phyloP scores from a whole-genome alignment of 2,888 invertebrate species.

The Drosophila gaucha region DNA sequence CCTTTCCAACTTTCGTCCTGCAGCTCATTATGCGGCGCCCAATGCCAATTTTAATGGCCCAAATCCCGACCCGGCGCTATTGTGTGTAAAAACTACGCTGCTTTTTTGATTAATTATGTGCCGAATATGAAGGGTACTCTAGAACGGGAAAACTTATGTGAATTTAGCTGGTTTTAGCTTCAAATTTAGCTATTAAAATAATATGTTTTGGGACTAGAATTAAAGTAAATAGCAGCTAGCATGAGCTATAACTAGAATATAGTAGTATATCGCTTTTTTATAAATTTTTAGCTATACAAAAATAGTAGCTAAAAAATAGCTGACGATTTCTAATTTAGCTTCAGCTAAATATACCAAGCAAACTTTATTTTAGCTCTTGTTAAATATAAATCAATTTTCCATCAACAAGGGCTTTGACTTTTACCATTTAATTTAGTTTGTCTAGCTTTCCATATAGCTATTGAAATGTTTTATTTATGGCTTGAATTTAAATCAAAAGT shows the following conservation, averaged over 20 bases:
- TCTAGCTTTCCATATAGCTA: too few species aligned
- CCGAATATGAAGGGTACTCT: constrained; percentile 51
- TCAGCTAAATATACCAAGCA: not conserved
- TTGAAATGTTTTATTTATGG: too few species aligned
- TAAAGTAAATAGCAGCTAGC: too few species aligned
- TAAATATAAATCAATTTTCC: not conserved
- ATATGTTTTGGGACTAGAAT: too few species aligned
- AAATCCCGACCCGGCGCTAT: constrained; percentile 57
- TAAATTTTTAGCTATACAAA: not conserved
- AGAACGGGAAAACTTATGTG: not conserved
- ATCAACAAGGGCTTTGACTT: too few species aligned
- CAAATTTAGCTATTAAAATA: not conserved
- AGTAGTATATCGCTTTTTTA: not conserved
- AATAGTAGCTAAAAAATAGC: not conserved
- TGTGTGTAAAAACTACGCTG: constrained; percentile 47
- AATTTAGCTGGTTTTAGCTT: constrained; percentile 1
- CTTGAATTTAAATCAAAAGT: too few species aligned
- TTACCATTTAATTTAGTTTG: too few species aligned
- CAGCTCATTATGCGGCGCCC: constrained; percentile 71
- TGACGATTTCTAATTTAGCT: not conserved
- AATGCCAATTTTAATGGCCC: constrained; percentile 70
- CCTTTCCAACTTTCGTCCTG: constrained; percentile 58
- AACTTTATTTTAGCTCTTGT: not conserved
- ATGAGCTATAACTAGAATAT: not conserved
- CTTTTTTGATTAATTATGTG: constrained; percentile 77